Conservation (phyloP, 1,140 invertebrate species). For the Drosophila sucinea region DNA sequence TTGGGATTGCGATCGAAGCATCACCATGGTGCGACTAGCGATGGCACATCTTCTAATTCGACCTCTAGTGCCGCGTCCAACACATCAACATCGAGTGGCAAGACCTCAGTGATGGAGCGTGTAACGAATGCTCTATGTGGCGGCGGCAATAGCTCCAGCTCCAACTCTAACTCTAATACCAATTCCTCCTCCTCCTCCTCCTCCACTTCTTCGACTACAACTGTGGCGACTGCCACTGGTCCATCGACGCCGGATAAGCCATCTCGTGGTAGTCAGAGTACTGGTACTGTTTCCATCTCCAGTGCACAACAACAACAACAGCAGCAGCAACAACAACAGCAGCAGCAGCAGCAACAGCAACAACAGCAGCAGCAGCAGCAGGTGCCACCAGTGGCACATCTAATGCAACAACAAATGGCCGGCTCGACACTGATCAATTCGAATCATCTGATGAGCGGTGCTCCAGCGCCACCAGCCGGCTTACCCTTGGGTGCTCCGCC, state of each 20-base stretch:
- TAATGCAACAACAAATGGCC: conserved; percentile 70
- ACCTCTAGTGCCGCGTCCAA: conserved; percentile 40
- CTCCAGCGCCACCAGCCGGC: conserved; percentile 51
- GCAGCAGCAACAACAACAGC: conserved; percentile 48
- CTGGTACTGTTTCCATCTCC: conserved; percentile 21
- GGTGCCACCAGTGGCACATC: conserved; percentile 44
- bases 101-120: conserved; percentile 91
- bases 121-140: conserved; percentile 93
- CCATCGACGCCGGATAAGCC: conserved; percentile 73
- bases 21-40: conserved; percentile 79
- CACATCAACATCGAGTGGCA: conserved; percentile 64
- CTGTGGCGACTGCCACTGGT: conserved; percentile 36
- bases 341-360: conserved; percentile 39
- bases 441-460: conserved; percentile 62
- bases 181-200: conserved; percentile 33
- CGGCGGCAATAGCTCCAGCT: conserved; percentile 75
- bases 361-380: conserved; percentile 70
- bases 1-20: conserved; percentile 90
- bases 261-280: conserved; percentile 49
- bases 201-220: conserved; percentile 11
- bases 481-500: conserved; percentile 75
- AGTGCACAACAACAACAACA: conserved; percentile 47
- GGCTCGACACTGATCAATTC: conserved; percentile 76
- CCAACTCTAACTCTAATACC: conserved; percentile 21
- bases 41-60: conserved; percentile 43